phyloP scores from a whole-genome alignment of 2,888 invertebrate species.

The Melanotus villosus region DNA sequence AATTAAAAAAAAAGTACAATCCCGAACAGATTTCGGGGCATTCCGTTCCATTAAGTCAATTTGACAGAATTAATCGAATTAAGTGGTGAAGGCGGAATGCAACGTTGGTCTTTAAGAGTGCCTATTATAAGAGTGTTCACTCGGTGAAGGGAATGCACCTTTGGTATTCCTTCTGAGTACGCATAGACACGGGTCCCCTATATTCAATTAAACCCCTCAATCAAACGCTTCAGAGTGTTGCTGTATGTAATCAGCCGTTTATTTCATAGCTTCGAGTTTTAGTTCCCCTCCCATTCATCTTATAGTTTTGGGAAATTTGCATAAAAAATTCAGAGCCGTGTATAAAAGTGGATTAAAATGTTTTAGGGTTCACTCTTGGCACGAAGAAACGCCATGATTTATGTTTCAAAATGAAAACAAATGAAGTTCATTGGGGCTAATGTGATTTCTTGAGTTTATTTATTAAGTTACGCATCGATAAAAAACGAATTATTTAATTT shows the following conservation, averaged over 20 bases:
- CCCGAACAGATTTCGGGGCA: slow-evolving; percentile 50
- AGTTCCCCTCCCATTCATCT: no score
- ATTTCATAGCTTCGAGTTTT: slow-evolving; percentile 37
- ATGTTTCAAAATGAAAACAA: no score
- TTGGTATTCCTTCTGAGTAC: slow-evolving; percentile 43
- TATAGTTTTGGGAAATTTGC: neutral
- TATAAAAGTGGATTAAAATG: neutral
- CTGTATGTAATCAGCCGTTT: slow-evolving; percentile 48
- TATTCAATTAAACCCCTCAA: slow-evolving; percentile 52
- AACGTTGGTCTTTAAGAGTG: slow-evolving; percentile 32
- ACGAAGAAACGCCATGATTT: no score
- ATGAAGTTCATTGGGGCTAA: no score
- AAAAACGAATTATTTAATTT: no score
- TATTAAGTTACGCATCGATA: no score
- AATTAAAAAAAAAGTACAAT: slow-evolving; percentile 54
- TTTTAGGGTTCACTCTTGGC: no score
- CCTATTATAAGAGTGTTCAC: slow-evolving; percentile 31
- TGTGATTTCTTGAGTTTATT: no score
- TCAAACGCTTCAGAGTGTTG: slow-evolving; percentile 48
- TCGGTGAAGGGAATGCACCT: slow-evolving; percentile 28
- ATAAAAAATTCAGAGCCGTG: neutral
- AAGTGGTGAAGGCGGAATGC: slow-evolving; percentile 37
- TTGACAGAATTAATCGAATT: slow-evolving; percentile 59
- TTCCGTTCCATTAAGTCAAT: slow-evolving; percentile 58
- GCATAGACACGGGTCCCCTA: slow-evolving; percentile 43